A percentile compares a stretch with the other conserved stretches of the same genome.
Conservation (phyloP, 1,140 invertebrate genomes). For the Trichogramma pretiosum region DNA sequence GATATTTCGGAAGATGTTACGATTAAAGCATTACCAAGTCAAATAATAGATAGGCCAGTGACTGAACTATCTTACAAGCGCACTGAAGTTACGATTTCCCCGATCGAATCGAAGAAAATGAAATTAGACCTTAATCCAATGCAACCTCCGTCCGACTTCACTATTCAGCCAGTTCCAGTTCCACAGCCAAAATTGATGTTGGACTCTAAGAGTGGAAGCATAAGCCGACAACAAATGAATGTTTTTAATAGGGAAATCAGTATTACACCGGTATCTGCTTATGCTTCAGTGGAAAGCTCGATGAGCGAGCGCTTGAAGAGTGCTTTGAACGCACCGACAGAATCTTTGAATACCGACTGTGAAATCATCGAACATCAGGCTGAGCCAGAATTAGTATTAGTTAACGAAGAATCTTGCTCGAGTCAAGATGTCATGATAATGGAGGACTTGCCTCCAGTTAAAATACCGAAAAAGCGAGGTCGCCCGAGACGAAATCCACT, state of each 20-base stretch:
- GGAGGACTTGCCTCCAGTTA: slow-evolving; percentile 35
- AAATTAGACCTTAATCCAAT: slow-evolving; percentile 37
- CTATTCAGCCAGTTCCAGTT: slow-evolving; percentile 36
- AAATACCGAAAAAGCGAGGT: slow-evolving; percentile 38
- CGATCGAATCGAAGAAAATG: slow-evolving; percentile 35
- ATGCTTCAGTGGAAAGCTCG: slow-evolving; percentile 15
- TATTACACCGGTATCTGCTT: slow-evolving; percentile 32
- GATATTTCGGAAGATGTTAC: slow-evolving; percentile 31
- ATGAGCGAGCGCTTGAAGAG: slow-evolving; percentile 34
- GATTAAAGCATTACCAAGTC: slow-evolving; percentile 29
- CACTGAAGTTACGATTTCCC: slow-evolving; percentile 34
- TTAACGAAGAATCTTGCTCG: slow-evolving; percentile 44
- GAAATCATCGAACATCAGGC: slow-evolving; percentile 42
- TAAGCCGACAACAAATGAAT: slow-evolving; percentile 39
- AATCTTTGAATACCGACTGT: slow-evolving; percentile 34
- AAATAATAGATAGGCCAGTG: background rate
- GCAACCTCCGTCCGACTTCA: slow-evolving; percentile 38
- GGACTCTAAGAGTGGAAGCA: slow-evolving; percentile 25
- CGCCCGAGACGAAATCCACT: slow-evolving; percentile 35
- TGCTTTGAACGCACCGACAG: slow-evolving; percentile 18
- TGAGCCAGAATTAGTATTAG: slow-evolving; percentile 40
- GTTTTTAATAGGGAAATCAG: slow-evolving; percentile 41
- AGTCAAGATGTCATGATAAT: slow-evolving; percentile 44
- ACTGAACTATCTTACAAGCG: slow-evolving; percentile 25
- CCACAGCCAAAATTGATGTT: slow-evolving; percentile 26